Percentiles rank a stretch among this genome's conserved stretches.
phyloP scores from a whole-genome alignment of 2,888 invertebrate species.

The Agrypnus murinus region DNA sequence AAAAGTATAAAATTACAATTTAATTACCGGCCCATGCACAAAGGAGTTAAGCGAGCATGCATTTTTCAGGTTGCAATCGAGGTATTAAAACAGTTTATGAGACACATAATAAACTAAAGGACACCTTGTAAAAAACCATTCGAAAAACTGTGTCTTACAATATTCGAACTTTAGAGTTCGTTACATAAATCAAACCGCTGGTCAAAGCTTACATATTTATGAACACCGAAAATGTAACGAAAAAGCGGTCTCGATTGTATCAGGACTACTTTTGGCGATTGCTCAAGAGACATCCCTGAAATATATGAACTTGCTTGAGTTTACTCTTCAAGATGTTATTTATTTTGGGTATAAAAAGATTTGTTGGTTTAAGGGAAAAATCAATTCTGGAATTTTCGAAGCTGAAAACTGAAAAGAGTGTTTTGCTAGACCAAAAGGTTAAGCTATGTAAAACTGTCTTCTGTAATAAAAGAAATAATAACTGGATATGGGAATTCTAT shows the following conservation, averaged over 20 bases:
- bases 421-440: no score
- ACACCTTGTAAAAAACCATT: constrained; percentile 47
- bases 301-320: constrained; percentile 41
- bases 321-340: constrained; percentile 25
- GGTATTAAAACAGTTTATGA: constrained; percentile 55
- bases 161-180: constrained; percentile 63
- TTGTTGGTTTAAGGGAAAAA: no score
- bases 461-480: no score
- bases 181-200: constrained; percentile 66
- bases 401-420: no score
- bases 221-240: constrained; percentile 65
- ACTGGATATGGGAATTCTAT: no score
- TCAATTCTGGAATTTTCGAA: no score
- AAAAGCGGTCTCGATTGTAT: constrained; percentile 66
- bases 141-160: constrained; percentile 58
- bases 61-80: background rate
- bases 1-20: constrained; percentile 6
- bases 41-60: constrained; percentile 1
- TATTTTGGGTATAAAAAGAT: constrained; percentile 6
- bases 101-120: constrained; percentile 58
- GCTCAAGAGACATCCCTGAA: constrained; percentile 35
- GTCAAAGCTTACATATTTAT: constrained; percentile 66
- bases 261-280: constrained; percentile 56
- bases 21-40: background rate
- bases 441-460: no score